phyloP scores from a whole-genome alignment of 1,140 invertebrate genomes.

The Drosophila aff. region DNA sequence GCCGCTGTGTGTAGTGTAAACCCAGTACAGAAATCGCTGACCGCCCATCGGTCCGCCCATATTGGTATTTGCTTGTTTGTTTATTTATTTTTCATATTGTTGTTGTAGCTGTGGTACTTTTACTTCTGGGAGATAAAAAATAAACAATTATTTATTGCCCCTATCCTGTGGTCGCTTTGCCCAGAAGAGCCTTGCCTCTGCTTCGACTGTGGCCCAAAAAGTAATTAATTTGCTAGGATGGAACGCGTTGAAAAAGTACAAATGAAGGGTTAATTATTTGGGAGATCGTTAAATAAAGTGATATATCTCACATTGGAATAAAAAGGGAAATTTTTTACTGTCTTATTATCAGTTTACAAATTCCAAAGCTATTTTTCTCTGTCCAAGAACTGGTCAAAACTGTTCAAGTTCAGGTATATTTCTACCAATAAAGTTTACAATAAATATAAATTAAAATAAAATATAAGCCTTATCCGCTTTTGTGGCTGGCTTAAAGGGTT shows the following conservation, averaged over 20 bases:
- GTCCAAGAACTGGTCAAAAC: not conserved
- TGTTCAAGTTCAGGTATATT: not conserved
- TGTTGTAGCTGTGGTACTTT: constrained; percentile 12
- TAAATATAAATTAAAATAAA: not conserved
- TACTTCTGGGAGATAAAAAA: constrained; percentile 48
- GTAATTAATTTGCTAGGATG: constrained; percentile 43
- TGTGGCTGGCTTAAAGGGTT: not conserved
- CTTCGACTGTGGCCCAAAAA: constrained; percentile 18
- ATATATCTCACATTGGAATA: constrained; percentile 25
- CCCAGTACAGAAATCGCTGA: constrained; percentile 65
- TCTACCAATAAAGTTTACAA: not conserved
- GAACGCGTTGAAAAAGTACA: constrained; percentile 42
- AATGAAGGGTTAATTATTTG: constrained; percentile 35
- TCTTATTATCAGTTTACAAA: too few species aligned
- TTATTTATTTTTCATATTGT: constrained; percentile 28
- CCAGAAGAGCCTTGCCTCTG: not conserved
- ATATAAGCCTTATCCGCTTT: not conserved
- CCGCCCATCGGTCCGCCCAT: constrained; percentile 71
- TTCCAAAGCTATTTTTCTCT: not conserved
- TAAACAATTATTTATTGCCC: constrained; percentile 57
- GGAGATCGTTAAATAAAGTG: constrained; percentile 46
- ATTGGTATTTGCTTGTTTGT: constrained; percentile 67
- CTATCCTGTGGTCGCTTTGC: constrained; percentile 21
- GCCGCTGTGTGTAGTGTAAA: constrained; percentile 52
- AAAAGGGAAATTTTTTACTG: not conserved